A percentile compares a stretch with the other conserved stretches of the same genome.
Conservation (phyloP, 1,140 invertebrate species). For the Danaus melanippus region DNA sequence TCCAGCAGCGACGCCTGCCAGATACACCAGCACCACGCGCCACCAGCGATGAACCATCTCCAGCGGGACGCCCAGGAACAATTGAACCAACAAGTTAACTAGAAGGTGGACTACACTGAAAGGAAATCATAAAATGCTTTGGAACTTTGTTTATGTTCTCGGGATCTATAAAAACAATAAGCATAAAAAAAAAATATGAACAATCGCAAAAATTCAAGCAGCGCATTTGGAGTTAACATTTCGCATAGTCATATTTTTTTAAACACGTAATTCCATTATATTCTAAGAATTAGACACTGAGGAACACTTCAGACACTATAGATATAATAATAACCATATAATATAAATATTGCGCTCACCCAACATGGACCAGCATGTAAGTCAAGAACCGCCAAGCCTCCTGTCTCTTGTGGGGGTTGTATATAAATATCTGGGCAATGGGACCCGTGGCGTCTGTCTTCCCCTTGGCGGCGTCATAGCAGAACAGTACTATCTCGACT, state of each 20-base stretch:
- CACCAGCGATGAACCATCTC: constrained; percentile 98
- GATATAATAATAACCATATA: background rate
- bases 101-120: constrained; percentile 86
- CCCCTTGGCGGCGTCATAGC: constrained; percentile 75
- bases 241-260: too few relatives aligned
- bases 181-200: too few relatives aligned
- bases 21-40: constrained; percentile 86
- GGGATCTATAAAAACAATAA: too few relatives aligned
- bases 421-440: constrained; percentile 85
- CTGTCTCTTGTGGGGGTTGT: constrained; percentile 88
- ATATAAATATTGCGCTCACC: constrained; percentile 73
- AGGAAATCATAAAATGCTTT: constrained; percentile 18
- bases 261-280: too few relatives aligned
- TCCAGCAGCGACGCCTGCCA: constrained; percentile 89
- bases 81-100: constrained; percentile 93
- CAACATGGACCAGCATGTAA: constrained; percentile 98
- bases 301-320: too few relatives aligned
- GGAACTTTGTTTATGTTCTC: background rate
- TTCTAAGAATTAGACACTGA: too few relatives aligned
- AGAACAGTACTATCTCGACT: constrained; percentile 80
- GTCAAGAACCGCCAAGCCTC: constrained; percentile 94
- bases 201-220: too few relatives aligned
- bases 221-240: too few relatives aligned
- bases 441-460: constrained; percentile 77
- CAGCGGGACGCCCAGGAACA: constrained; percentile 91